Evolutionary conservation across 2,113 vertebrate species (phyloP).

Genomic region (Calypte anna): DNA sequence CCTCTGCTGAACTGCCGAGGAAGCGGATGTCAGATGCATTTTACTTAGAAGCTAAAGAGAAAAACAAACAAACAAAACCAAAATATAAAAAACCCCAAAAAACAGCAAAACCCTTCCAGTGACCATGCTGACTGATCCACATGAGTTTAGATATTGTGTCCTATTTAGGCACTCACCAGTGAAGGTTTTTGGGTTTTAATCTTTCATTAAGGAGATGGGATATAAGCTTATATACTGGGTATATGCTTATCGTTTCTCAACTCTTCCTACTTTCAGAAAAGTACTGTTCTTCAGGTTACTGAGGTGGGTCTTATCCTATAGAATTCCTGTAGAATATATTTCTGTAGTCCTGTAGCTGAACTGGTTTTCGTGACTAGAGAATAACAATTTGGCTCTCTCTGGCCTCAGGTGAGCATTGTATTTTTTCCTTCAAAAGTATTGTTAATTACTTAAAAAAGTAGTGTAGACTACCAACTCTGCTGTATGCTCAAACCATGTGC

Average conservation of each 20-base stretch:
- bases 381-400: neutral
- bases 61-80: neutral
- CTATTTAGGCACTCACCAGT: neutral
- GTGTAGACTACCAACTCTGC: neutral
- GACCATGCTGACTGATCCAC: neutral
- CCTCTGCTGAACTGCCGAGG: neutral
- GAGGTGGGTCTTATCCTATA: neutral
- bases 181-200: neutral
- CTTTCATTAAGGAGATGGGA: neutral
- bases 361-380: neutral
- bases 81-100: too few relatives aligned
- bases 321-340: neutral
- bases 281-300: neutral
- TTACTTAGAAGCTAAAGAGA: neutral
- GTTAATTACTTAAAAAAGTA: neutral
- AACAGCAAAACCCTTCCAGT: neutral
- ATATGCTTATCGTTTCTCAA: neutral
- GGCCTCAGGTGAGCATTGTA: neutral
- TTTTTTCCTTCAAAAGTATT: neutral
- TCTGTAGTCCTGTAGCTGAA: neutral
- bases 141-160: neutral
- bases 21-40: neutral
- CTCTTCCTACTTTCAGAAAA: neutral
- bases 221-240: neutral
- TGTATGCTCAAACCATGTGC: neutral